These are phyloP conservation scores for Lasioglossum villosulum DNA, from an alignment of 2,888 invertebrate species.

Conservation along the genomic window DNA sequence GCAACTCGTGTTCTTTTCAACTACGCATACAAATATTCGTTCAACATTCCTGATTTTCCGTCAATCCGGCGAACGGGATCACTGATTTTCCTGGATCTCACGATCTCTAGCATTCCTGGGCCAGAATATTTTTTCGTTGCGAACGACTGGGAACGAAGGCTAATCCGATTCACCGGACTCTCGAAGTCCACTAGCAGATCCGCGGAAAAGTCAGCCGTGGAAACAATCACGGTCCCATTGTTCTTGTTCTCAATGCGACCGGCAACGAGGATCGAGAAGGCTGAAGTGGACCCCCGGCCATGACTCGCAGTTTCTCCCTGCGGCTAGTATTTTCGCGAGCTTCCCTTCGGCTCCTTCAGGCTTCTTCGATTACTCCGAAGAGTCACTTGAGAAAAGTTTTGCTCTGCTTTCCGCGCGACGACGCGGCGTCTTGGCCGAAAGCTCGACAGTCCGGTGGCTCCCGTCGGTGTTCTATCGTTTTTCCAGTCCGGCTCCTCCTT, in stretches of 20 bases:
- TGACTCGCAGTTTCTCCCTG: constrained; percentile 13
- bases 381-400: background rate
- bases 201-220: constrained; percentile 6
- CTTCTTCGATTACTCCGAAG: constrained; percentile 1
- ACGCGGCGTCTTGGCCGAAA: background rate
- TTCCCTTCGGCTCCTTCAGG: background rate
- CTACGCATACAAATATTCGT: too few species aligned
- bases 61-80: background rate
- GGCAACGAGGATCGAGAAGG: constrained; percentile 16
- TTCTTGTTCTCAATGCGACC: constrained; percentile 26
- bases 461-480: background rate
- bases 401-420: background rate
- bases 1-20: too few species aligned
- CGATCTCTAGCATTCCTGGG: too few species aligned
- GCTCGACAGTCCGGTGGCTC: background rate
- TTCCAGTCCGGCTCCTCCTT: background rate
- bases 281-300: background rate
- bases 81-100: background rate
- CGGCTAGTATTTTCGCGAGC: constrained; percentile 17
- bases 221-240: constrained; percentile 25
- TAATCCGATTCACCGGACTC: constrained; percentile 12
- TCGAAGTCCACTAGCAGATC: background rate
- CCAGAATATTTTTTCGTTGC: background rate
- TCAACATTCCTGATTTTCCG: background rate
- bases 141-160: background rate